Evolutionary conservation across 1,140 invertebrate species (phyloP), one percentile per base, ranked within the genome.

Genomic region (Drosophila ogumai): DNA sequence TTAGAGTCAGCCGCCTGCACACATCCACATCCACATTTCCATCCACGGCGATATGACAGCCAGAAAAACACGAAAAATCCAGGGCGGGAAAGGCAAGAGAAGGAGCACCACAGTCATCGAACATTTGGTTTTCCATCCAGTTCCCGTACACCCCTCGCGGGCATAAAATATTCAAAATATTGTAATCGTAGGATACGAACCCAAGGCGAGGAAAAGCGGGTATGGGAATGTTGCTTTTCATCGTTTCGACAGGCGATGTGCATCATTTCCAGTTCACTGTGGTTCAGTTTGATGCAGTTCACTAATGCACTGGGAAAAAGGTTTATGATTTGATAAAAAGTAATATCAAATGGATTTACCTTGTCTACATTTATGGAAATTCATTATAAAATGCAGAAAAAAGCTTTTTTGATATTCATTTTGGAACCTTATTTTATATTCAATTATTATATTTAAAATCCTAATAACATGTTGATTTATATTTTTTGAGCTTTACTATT

Each of bases 121-220:
- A 44, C 69, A 72, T 72, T 72, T 47, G 76, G 43, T 43, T 75
- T 78, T 66, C 67, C 50, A 22, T 22, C 28, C 15, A 15, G 44
- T 32, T 46, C 47, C 36, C n/a, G 28, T 31, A 49, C 44, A 8
- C 4, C 19, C 28, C 28, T 46, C 38, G 41, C 58, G 41, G 61
- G 76, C 80, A 88, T 88, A 74, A 88, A 88, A 88, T 81, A 88
- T 88, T 88, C 85, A 88, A 88, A 88, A 88, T 88, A 88, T 90
- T 88, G 84, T 88, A 88, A 88, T 84, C 84, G 85, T 65, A 80
- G 79, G 80, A 63, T 56, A 25, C 63, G 55, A 58, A 66, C 55
- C 61, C 56, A 49, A 22, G 71, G 50, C 72, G 38, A 54, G 64
- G 66, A 43, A 67, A 67, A 38, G 40, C 47, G 66, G 66, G 47